Percentiles rank a stretch among this genome's conserved stretches.
phyloP scores from a whole-genome alignment of 2,888 invertebrate species.

The Acleris holmiana region DNA sequence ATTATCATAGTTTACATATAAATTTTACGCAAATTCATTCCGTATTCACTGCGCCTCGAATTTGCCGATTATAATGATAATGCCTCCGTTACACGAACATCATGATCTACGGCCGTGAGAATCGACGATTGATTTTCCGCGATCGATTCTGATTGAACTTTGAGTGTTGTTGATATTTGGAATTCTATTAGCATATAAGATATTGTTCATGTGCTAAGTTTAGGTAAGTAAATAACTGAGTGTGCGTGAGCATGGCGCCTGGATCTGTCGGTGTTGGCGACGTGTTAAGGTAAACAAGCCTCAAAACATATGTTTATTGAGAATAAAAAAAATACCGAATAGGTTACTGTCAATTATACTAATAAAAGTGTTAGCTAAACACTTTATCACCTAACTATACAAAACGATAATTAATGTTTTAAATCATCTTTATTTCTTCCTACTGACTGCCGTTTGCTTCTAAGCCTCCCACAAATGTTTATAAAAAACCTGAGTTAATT shows the following conservation, averaged over 20 bases:
- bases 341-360: conserved; percentile 8
- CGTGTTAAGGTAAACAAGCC: conserved; percentile 21
- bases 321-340: conserved; percentile 4
- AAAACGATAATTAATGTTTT: conserved; percentile 10
- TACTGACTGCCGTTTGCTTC: conserved; percentile 2
- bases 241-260: conserved; percentile 8
- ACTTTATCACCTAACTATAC: conserved; percentile 1
- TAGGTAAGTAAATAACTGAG: conserved; percentile 5
- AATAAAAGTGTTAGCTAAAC: too few relatives aligned
- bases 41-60: conserved; percentile 75
- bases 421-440: conserved; percentile 25
- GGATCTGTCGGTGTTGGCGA: conserved; percentile 14
- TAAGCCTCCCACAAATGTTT: too few relatives aligned
- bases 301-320: conserved; percentile 1
- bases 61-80: conserved; percentile 81
- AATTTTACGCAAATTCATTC: conserved; percentile 83
- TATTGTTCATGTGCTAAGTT: conserved; percentile 44
- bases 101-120: conserved; percentile 82
- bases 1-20: conserved; percentile 84
- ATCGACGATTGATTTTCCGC: conserved; percentile 77
- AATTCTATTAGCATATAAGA: conserved; percentile 61
- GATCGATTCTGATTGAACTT: conserved; percentile 63
- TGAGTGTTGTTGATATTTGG: conserved; percentile 61
- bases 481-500: not conserved
- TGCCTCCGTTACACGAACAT: conserved; percentile 76